Percentiles rank a stretch among this genome's conserved stretches.
Evolutionary conservation across 2,797 vertebrate species (phyloP).

Genomic region (Leucoraja ocellata): DNA sequence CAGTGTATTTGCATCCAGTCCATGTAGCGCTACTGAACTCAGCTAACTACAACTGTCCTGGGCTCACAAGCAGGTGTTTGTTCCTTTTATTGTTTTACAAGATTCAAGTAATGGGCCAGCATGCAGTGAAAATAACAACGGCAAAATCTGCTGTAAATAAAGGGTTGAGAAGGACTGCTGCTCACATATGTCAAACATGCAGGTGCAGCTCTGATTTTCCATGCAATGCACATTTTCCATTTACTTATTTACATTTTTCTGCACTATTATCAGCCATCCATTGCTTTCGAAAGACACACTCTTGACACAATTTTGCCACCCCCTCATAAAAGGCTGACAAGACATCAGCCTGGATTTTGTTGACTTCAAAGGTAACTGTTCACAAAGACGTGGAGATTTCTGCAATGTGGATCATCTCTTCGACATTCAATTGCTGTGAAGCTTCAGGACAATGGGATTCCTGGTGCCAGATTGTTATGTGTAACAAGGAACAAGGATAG

Average conservation of each 20-base stretch:
- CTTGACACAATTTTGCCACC: not conserved
- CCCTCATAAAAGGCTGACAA: not conserved
- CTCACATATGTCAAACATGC: not conserved
- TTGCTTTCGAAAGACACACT: not conserved
- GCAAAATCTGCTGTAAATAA: slow-evolving; percentile 7
- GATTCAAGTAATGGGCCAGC: not conserved
- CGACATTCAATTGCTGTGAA: too few species aligned
- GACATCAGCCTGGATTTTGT: too few species aligned
- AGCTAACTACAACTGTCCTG: not conserved
- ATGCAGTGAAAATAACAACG: slow-evolving; percentile 12
- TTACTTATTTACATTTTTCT: not conserved
- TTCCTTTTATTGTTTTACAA: slow-evolving; percentile 20
- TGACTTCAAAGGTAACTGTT: too few species aligned
- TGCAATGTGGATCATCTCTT: too few species aligned
- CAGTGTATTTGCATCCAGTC: not conserved
- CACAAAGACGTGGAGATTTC: too few species aligned
- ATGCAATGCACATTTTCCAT: slow-evolving; percentile 8
- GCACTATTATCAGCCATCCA: not conserved
- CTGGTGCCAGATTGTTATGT: too few species aligned
- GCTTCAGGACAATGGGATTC: too few species aligned
- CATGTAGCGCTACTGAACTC: not conserved
- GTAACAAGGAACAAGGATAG: too few species aligned
- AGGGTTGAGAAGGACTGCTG: not conserved
- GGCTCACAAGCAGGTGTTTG: not conserved
- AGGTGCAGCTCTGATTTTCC: slow-evolving; percentile 16